Percentiles rank a stretch among this genome's conserved stretches.
phyloP scores from a whole-genome alignment of 2,113 vertebrate species.

The Odontophorus gujanensis region DNA sequence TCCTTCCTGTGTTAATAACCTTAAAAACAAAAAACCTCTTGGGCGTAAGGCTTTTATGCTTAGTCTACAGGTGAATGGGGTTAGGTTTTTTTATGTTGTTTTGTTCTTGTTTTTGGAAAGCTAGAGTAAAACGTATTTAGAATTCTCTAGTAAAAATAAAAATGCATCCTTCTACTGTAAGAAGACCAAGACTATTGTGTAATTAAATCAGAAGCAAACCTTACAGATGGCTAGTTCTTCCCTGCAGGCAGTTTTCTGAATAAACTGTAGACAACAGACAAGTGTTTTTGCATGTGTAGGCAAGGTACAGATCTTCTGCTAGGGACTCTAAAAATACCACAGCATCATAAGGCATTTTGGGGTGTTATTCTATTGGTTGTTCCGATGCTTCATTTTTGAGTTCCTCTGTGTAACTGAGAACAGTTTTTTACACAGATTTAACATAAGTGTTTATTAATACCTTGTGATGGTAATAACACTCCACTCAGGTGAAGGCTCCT shows the following conservation, averaged over 20 bases:
- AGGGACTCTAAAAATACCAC: neutral
- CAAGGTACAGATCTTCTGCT: constrained; percentile 37
- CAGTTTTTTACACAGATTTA: neutral
- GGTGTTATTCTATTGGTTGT: neutral
- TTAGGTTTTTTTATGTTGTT: neutral
- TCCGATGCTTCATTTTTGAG: neutral
- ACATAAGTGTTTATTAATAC: neutral
- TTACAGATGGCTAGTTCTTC: constrained; percentile 30
- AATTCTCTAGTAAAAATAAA: constrained; percentile 6
- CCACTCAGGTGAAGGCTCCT: constrained; percentile 7
- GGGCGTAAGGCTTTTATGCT: neutral
- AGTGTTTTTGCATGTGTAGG: constrained; percentile 30
- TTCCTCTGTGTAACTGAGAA: constrained; percentile 23
- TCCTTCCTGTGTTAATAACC: neutral
- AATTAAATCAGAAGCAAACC: constrained; percentile 6
- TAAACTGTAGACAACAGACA: neutral
- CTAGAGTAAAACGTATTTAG: neutral
- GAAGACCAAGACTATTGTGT: neutral
- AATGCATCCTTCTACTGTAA: neutral
- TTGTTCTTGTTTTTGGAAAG: neutral
- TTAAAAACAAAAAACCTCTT: neutral
- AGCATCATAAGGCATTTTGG: neutral
- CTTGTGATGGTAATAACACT: constrained; percentile 22
- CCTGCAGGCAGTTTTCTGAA: constrained; percentile 37
- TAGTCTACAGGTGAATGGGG: neutral